phyloP scores from a whole-genome alignment of 2,797 vertebrate species.

The Lacerta agilis region DNA sequence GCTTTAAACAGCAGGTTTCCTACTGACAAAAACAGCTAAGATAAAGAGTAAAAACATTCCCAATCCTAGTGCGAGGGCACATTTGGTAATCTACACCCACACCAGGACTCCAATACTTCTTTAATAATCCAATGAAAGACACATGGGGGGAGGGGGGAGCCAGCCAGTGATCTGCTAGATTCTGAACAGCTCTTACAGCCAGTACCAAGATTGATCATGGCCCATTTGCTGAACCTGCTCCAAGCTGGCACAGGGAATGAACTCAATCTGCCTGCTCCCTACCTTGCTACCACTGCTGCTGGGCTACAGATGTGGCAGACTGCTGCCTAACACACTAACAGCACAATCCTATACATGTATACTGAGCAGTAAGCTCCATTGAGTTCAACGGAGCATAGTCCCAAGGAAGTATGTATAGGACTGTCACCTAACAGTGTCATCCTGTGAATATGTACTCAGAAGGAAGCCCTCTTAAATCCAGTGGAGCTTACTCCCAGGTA shows the following conservation, averaged over 20 bases:
- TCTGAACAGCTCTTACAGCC: not conserved
- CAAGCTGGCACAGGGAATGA: no score
- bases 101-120: not conserved
- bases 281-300: no score
- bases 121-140: not conserved
- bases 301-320: no score
- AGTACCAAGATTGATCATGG: no score
- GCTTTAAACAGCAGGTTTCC: not conserved
- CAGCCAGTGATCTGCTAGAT: not conserved
- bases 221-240: no score
- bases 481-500: not conserved
- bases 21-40: not conserved
- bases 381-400: no score
- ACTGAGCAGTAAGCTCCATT: no score
- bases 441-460: not conserved
- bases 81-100: not conserved
- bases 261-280: no score
- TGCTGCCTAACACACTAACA: no score
- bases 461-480: not conserved
- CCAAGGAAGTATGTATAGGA: no score
- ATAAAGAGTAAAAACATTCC: not conserved
- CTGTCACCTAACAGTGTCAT: not conserved
- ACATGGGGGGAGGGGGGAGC: not conserved
- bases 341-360: no score
- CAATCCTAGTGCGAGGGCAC: not conserved